phyloP scores from a whole-genome alignment of 2,888 invertebrate genomes.

The Keiferia lycopersicella region DNA sequence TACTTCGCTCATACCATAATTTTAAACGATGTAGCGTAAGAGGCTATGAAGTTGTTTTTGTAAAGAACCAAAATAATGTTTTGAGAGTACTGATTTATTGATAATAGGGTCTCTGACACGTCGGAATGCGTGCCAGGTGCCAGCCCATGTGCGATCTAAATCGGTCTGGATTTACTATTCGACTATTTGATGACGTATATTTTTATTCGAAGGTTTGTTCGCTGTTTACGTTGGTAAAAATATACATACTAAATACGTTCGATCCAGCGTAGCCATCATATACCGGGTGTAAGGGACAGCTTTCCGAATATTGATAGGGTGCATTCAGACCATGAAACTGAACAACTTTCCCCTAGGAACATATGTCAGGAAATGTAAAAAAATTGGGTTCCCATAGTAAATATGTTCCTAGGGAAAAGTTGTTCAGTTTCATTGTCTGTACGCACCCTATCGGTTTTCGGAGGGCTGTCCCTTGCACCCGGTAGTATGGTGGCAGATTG shows the following conservation, averaged over 20 bases:
- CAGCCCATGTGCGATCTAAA: slow-evolving; percentile 25
- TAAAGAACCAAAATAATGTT: slow-evolving; percentile 39
- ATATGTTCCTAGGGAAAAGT: no score
- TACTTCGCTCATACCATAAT: background rate
- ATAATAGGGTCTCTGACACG: slow-evolving; percentile 21
- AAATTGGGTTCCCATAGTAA: no score
- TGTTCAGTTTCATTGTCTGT: no score
- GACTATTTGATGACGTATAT: slow-evolving; percentile 11
- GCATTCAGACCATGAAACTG: no score
- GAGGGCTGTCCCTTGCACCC: no score
- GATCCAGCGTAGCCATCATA: background rate
- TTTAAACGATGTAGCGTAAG: slow-evolving; percentile 32
- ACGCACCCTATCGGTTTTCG: no score
- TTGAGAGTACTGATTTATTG: slow-evolving; percentile 31
- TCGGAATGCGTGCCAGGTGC: slow-evolving; percentile 26
- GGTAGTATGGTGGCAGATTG: no score
- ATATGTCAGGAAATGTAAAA: no score
- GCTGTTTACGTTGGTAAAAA: slow-evolving; percentile 8
- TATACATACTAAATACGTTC: background rate
- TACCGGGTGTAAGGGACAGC: no score
- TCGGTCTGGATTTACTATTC: slow-evolving; percentile 21
- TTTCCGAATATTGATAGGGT: no score
- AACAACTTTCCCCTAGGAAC: no score
- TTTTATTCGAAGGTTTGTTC: background rate
- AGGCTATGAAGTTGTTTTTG: slow-evolving; percentile 49